A percentile compares a stretch with the other conserved stretches of the same genome.
Evolutionary conservation across 35 echinoderm and acorn worm species (phyloP).

Genomic region (Heliocidaris erythrogramma): DNA sequence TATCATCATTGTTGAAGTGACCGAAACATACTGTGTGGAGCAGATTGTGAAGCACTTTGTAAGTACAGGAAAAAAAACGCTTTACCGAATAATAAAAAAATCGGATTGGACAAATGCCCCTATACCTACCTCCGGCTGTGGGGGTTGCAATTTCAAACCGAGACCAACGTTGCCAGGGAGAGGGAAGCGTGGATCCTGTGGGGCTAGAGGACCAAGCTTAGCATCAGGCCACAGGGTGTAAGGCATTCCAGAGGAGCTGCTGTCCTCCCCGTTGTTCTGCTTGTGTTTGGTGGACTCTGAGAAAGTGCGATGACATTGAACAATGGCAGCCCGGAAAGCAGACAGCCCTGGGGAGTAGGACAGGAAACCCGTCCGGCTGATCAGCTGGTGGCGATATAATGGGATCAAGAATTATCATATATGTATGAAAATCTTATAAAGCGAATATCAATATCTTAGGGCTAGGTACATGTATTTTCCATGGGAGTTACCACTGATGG

Average conservation of each 20-base stretch:
- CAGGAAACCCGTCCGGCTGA: constrained; percentile 25
- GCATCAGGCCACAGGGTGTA: constrained; percentile 62
- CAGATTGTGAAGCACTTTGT: no score
- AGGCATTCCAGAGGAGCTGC: neutral
- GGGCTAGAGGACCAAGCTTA: constrained; percentile 73
- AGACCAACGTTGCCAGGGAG: constrained; percentile 85
- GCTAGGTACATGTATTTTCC: neutral
- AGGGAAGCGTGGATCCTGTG: constrained; percentile 73
- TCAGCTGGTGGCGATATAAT: neutral
- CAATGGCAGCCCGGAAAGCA: neutral
- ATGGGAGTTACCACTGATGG: no score
- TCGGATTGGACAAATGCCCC: no score
- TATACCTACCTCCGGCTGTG: neutral
- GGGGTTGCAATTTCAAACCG: constrained; percentile 48
- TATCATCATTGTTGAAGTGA: no score
- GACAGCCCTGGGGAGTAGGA: constrained; percentile 10
- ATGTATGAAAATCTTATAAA: neutral
- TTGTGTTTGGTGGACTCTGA: constrained; percentile 42
- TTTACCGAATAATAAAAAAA: no score
- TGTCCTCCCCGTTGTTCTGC: constrained; percentile 28
- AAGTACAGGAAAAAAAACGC: no score
- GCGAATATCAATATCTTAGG: neutral
- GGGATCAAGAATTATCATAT: neutral
- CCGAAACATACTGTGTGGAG: no score
- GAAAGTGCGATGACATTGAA: constrained; percentile 29